Base-by-base conservation (phyloP, 2,888 invertebrate species). In the Apamea monoglypha region DNA sequence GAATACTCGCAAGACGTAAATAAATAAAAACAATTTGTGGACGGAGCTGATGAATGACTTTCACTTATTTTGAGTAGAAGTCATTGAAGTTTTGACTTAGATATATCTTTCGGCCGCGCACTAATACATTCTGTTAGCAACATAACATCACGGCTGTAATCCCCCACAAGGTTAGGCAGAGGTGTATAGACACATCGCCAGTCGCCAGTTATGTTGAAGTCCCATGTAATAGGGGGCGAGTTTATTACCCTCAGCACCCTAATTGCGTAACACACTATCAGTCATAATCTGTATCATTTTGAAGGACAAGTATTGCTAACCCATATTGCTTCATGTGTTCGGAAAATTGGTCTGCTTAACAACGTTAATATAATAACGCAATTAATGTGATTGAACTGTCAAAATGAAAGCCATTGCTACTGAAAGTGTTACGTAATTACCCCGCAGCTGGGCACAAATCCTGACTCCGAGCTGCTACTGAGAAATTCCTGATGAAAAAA, bases 1-100 rank as follows among this genome's bases (percentile, higher is more conserved):
- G 64, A 80, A 63, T 67, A 64, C 66, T 80, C 76, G 53, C 63
- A 76, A 84, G 53, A 74, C 50, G 63, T 82, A 80, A 80, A 76
- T 84, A 78, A 77, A 81, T 84, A 80, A 78, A 81, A 79, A 78
- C 70, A 78, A 82, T 71, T 76, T 86, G 76, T 72, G 66, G 76
- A 76, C 63, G 69, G 53, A 64, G 66, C 44, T 81, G 73, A 86
- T 82, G 76, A 18, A 86, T 82, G 18, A 40, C 10, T 50, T 73
- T 56, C 53, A 70, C 69, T 76, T 47, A 53, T 70, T 81, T 82
- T 44, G 68, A 53, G 72, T 53, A 21, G 21, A 81, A 85, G 59
- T 85, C 69, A 81, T 81, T 74, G 53, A 81, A 82, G 53, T 74
- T 85, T 69, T 18, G 50, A 59, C 59, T 44, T 25, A 50, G 50